Conservation (phyloP, 2,888 invertebrate species). For the Cartodere bifasciata region DNA sequence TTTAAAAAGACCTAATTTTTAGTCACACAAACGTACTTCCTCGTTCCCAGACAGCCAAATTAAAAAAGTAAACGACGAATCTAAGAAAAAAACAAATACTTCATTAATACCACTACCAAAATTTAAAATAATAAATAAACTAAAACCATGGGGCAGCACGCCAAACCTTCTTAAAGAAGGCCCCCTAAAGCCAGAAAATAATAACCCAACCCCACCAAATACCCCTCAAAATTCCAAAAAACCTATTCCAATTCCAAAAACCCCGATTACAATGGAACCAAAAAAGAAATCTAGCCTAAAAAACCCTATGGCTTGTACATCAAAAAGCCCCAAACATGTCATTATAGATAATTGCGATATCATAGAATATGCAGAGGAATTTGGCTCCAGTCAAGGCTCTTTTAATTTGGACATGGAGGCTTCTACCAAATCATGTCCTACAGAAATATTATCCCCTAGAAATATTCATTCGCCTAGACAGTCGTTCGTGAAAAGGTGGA, state of each 20-base stretch:
- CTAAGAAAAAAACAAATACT: constrained; percentile 9
- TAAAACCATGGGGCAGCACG: constrained; percentile 35
- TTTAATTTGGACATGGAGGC: too few relatives aligned
- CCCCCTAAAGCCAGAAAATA: constrained; percentile 16
- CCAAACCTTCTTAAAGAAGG: constrained; percentile 27
- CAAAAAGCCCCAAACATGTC: constrained; percentile 22
- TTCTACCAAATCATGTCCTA: too few relatives aligned
- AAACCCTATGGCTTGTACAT: constrained; percentile 7
- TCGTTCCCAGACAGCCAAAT: constrained; percentile 39
- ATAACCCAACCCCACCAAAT: constrained; percentile 27
- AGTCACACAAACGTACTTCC: constrained; percentile 41
- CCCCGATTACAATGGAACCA: constrained; percentile 1
- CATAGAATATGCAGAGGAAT: constrained; percentile 31
- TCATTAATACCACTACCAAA: too few relatives aligned
- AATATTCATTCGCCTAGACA: constrained; percentile 24
- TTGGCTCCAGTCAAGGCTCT: too few relatives aligned
- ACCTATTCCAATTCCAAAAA: constrained; percentile 20
- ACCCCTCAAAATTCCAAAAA: constrained; percentile 26
- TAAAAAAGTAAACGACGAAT: constrained; percentile 20
- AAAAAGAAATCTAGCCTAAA: constrained; percentile 16
- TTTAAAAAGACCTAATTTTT: too few relatives aligned
- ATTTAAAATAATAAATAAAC: constrained; percentile 23
- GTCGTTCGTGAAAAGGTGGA: constrained; percentile 29
- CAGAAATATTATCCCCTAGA: constrained; percentile 11
- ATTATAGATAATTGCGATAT: constrained; percentile 30